A percentile compares a stretch with the other conserved stretches of the same genome.
Evolutionary conservation across 1,140 invertebrate species (phyloP).

Genomic region (Whitmania pigra): DNA sequence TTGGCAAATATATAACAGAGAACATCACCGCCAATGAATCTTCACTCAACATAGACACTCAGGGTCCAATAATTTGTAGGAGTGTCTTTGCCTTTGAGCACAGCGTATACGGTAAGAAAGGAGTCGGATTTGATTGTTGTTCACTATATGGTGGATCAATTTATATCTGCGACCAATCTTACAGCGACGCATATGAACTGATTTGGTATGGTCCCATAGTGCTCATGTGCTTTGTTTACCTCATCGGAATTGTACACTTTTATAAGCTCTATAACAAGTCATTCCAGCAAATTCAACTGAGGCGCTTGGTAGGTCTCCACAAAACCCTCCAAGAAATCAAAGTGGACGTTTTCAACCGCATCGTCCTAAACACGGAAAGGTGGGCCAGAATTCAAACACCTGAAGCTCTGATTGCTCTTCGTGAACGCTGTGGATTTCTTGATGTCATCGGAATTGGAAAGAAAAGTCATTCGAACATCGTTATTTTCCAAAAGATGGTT

Average conservation of each 20-base stretch:
- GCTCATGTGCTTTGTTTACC: constrained; percentile 14
- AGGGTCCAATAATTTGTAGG: constrained; percentile 16
- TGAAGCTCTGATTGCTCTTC: constrained; percentile 9
- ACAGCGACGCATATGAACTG: constrained; percentile 12
- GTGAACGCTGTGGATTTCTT: constrained; percentile 7
- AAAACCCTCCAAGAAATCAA: constrained; percentile 15
- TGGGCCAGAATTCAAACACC: background rate
- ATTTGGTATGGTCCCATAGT: constrained; percentile 18
- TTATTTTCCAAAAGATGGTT: background rate
- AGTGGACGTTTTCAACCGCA: background rate
- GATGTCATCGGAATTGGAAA: constrained; percentile 7
- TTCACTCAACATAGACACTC: background rate
- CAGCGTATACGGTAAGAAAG: constrained; percentile 5
- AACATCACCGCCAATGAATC: constrained; percentile 13
- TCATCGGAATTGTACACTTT: constrained; percentile 10
- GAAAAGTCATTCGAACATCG: background rate
- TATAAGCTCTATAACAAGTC: constrained; percentile 8
- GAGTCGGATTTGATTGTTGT: constrained; percentile 16
- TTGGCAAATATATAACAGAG: constrained; percentile 13
- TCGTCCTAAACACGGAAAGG: no score
- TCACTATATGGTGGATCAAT: background rate
- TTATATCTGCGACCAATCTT: constrained; percentile 3
- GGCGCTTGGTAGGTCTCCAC: constrained; percentile 8
- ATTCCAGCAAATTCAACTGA: background rate
- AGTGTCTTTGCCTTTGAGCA: constrained; percentile 17